Base-by-base conservation (phyloP, 2,113 vertebrate genomes). In the Jaculus jaculus region DNA sequence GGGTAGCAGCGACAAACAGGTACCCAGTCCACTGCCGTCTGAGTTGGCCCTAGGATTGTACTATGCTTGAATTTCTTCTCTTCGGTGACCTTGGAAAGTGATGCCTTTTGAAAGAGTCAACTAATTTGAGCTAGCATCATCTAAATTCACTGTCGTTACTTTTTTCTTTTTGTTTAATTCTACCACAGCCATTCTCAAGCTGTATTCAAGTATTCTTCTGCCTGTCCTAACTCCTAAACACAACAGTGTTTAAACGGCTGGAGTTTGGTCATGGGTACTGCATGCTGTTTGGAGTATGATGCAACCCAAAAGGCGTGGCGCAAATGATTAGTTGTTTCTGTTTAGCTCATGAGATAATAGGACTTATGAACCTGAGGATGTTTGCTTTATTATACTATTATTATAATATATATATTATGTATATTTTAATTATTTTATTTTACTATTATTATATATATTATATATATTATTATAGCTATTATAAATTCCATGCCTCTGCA, bases 81-180 rank as follows among this genome's bases (percentile, higher is more conserved):
- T 58, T 13, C 3, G 26, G 8, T 74, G 83, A 90, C 85, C 66
- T 85, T 26, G 10, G 17, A 39, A 77, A 39, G 0, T n/a, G 5
- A 42, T 85, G 34, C 3, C 4, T 75, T 10, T 93, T n/a, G 39
- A 93, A 66, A 96, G 73, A 94, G 5, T 24, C n/a, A 47, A 32
- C 60, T 34, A 18, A 58, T 93, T 84, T 51, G 23, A 18, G 39
- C 16, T 32, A 13, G 58, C 21, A 24, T 0, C 32, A 21, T 39
- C 78, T 86, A 69, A 81, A 72, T 23, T 72, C 37, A 32, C 34
- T 6, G 11, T 54, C 3, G 5, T 30, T 15, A 15, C 65, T 85
- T 26, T 54, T 34, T 69, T 42, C 37, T n/a, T n/a, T n/a, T n/a
- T n/a, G n/a, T n/a, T n/a, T n/a, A n/a, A n/a, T n/a, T n/a, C 28